A percentile compares a stretch with the other conserved stretches of the same genome.
These are phyloP conservation scores for Emydoidea blandingii DNA, from an alignment of 2,797 vertebrate genomes.

Conservation along the genomic window DNA sequence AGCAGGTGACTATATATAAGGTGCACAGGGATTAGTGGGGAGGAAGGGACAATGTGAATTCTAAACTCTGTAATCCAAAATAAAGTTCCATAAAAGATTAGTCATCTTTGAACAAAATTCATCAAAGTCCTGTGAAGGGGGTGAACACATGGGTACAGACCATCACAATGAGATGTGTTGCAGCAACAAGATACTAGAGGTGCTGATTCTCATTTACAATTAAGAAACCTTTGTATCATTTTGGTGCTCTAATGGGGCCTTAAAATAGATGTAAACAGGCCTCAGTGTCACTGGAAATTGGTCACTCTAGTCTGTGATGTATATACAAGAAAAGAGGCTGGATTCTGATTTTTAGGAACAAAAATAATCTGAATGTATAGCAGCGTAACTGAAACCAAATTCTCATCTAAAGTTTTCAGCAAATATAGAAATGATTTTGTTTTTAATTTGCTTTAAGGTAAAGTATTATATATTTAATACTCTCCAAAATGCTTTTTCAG, in stretches of 20 bases:
- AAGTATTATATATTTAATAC: no score
- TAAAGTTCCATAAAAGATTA: not conserved
- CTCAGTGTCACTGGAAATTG: not conserved
- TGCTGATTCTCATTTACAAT: constrained; percentile 28
- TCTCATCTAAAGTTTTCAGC: no score
- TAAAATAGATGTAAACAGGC: not conserved
- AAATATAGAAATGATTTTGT: no score
- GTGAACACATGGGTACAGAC: no score
- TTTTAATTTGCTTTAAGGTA: no score
- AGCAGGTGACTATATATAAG: not conserved
- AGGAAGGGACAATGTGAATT: not conserved
- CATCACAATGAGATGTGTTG: no score
- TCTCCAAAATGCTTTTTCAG: no score
- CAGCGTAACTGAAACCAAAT: no score
- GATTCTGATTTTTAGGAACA: not conserved
- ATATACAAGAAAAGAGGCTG: not conserved
- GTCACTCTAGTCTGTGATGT: not conserved
- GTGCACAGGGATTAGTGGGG: not conserved
- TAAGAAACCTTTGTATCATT: not conserved
- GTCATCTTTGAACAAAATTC: not conserved
- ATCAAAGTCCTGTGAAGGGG: not conserved
- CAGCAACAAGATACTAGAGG: not conserved
- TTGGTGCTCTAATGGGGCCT: not conserved
- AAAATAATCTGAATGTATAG: no score
- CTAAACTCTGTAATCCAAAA: not conserved